A percentile compares a stretch with the other conserved stretches of the same genome.
Evolutionary conservation across 1,140 invertebrate species (phyloP).

Genomic region (Euura saliciscinereae): DNA sequence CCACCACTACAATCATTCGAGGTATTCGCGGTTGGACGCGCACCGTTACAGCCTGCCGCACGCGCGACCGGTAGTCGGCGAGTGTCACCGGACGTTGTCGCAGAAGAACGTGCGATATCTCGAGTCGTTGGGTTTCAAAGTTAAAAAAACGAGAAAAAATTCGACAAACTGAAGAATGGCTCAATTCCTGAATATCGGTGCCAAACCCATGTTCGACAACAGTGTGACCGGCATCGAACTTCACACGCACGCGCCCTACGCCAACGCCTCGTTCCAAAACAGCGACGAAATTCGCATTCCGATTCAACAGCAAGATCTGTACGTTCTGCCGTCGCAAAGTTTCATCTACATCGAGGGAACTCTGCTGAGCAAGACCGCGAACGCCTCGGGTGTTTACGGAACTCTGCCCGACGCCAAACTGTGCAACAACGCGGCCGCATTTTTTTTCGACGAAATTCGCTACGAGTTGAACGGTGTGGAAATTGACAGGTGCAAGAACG

Average conservation of each 20-base stretch:
- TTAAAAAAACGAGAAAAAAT: no score
- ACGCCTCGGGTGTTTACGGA: neutral
- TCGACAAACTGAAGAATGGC: neutral
- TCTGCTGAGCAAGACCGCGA: slow-evolving; percentile 18
- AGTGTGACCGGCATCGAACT: slow-evolving; percentile 31
- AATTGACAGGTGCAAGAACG: slow-evolving; percentile 27
- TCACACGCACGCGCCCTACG: slow-evolving; percentile 36
- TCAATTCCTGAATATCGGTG: slow-evolving; percentile 25
- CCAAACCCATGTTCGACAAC: slow-evolving; percentile 23
- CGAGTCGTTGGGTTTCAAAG: no score
- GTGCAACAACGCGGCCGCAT: slow-evolving; percentile 42
- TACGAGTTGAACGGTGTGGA: slow-evolving; percentile 15
- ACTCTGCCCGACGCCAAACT: slow-evolving; percentile 17
- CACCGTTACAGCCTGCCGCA: no score
- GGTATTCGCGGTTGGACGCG: no score
- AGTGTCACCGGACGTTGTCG: no score
- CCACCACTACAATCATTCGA: no score
- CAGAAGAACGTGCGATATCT: no score
- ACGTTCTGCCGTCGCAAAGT: slow-evolving; percentile 15
- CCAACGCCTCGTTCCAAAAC: slow-evolving; percentile 21
- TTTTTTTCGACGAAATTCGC: slow-evolving; percentile 39
- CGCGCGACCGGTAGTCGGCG: no score
- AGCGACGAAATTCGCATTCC: slow-evolving; percentile 27
- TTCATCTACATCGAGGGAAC: slow-evolving; percentile 20
- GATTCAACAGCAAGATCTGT: slow-evolving; percentile 24